Evolutionary conservation across 2,888 invertebrate species (phyloP).

Genomic region (Drosophila nigritarsus): DNA sequence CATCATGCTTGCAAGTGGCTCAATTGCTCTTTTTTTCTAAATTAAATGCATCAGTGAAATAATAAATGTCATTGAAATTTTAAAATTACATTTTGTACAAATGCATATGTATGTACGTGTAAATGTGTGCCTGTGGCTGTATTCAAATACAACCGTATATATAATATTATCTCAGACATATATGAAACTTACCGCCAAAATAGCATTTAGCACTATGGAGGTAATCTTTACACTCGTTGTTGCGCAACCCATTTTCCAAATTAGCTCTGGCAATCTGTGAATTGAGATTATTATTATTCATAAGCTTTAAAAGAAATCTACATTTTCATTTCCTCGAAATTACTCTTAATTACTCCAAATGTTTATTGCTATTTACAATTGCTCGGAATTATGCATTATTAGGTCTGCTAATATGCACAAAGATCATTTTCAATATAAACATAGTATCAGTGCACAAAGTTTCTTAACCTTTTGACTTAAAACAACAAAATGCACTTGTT

Average conservation of each 20-base stretch:
- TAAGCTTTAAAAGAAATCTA: not conserved
- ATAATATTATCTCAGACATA: slow-evolving; percentile 12
- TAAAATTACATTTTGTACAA: slow-evolving; percentile 9
- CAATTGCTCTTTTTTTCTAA: slow-evolving; percentile 21
- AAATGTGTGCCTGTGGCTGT: slow-evolving; percentile 1
- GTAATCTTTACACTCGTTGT: slow-evolving; percentile 79
- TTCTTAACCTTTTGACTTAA: slow-evolving; percentile 68
- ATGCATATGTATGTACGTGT: not conserved
- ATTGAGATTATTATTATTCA: not conserved
- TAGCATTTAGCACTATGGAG: slow-evolving; percentile 74
- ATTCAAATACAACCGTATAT: not conserved
- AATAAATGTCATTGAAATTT: slow-evolving; percentile 34
- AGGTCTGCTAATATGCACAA: slow-evolving; percentile 18
- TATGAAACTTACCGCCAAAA: slow-evolving; percentile 81
- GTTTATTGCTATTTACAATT: slow-evolving; percentile 18
- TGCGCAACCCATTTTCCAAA: slow-evolving; percentile 79
- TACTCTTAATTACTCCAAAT: slow-evolving; percentile 20
- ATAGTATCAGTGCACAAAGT: slow-evolving; percentile 48
- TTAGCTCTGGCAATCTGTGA: slow-evolving; percentile 26
- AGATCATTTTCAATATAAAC: slow-evolving; percentile 5
- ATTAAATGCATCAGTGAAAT: slow-evolving; percentile 42
- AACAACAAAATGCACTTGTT: slow-evolving; percentile 32
- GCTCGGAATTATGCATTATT: slow-evolving; percentile 28
- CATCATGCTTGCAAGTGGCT: slow-evolving; percentile 52
- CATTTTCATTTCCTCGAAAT: slow-evolving; percentile 10